These are phyloP conservation scores for Pseudochaenichthys georgianus DNA, from an alignment of 2,797 vertebrate genomes.

Conservation along the genomic window DNA sequence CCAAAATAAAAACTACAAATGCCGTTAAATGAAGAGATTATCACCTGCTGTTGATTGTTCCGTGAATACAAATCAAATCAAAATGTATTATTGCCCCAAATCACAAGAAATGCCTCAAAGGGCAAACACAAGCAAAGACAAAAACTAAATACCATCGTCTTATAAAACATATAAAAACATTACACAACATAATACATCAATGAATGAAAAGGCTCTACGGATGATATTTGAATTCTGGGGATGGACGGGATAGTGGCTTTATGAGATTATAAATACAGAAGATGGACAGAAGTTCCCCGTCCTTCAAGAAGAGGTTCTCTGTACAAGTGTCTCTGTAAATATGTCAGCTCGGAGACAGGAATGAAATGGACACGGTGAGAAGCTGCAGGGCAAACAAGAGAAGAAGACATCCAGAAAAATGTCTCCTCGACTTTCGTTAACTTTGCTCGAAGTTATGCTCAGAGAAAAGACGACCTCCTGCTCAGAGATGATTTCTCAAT, in stretches of 20 bases:
- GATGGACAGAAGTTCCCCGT: slow-evolving; percentile 15
- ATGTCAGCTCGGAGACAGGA: slow-evolving; percentile 38
- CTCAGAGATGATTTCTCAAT: slow-evolving; percentile 19
- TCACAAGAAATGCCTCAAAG: no score
- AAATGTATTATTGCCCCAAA: no score
- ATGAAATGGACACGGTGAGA: slow-evolving; percentile 43
- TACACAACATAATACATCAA: no score
- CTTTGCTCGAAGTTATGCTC: slow-evolving; percentile 63
- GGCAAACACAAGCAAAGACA: no score
- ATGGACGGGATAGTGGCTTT: no score
- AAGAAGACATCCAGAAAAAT: slow-evolving; percentile 23
- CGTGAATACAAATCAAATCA: not conserved
- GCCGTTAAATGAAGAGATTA: not conserved
- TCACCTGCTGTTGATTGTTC: not conserved
- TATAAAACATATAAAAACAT: no score
- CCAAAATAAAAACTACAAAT: no score
- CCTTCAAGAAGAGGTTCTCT: slow-evolving; percentile 37
- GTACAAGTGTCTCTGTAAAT: slow-evolving; percentile 30
- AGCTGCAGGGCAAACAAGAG: slow-evolving; percentile 37
- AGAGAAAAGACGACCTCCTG: slow-evolving; percentile 42
- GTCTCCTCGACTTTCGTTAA: slow-evolving; percentile 52
- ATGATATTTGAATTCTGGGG: no score
- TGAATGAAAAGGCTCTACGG: no score
- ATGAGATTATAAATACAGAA: no score
- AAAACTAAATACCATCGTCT: no score